These are phyloP conservation scores for Metellina segmentata DNA, from an alignment of 2,888 invertebrate species.

Conservation along the genomic window DNA sequence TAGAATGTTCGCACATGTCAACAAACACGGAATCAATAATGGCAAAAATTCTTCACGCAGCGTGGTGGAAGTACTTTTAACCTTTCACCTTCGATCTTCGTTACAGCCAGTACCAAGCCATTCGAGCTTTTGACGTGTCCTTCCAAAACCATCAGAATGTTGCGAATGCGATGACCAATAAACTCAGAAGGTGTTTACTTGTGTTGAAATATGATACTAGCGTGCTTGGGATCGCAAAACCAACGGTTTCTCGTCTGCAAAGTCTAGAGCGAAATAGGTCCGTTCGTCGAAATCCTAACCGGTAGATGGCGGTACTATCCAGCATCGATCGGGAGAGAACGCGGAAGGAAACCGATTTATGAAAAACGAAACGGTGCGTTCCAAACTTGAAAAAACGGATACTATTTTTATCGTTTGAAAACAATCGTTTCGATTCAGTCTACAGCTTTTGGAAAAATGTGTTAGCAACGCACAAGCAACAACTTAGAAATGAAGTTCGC, in stretches of 20 bases:
- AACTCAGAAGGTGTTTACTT: not conserved
- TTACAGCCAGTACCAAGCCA: not conserved
- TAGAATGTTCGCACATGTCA: conserved; percentile 55
- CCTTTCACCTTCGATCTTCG: not conserved
- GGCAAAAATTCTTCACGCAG: conserved; percentile 47
- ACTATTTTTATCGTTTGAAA: not conserved
- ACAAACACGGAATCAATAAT: conserved; percentile 58
- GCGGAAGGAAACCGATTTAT: not conserved
- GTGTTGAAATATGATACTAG: not conserved
- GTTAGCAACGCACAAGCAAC: too few species aligned
- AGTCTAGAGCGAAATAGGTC: not conserved
- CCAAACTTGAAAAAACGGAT: not conserved
- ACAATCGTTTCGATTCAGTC: not conserved
- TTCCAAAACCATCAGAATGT: not conserved
- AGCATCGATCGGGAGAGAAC: not conserved
- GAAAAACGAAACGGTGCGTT: not conserved
- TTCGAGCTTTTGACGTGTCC: not conserved
- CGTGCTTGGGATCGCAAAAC: not conserved
- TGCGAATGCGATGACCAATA: not conserved
- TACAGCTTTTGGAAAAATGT: too few species aligned
- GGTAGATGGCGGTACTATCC: conserved; percentile 67
- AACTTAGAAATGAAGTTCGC: too few species aligned
- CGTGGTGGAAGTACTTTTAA: conserved; percentile 1
- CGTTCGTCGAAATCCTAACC: not conserved
- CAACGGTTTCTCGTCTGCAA: not conserved